Conservation (phyloP, 2,797 vertebrate species). For the Tokudaia tokunoshimensis region DNA sequence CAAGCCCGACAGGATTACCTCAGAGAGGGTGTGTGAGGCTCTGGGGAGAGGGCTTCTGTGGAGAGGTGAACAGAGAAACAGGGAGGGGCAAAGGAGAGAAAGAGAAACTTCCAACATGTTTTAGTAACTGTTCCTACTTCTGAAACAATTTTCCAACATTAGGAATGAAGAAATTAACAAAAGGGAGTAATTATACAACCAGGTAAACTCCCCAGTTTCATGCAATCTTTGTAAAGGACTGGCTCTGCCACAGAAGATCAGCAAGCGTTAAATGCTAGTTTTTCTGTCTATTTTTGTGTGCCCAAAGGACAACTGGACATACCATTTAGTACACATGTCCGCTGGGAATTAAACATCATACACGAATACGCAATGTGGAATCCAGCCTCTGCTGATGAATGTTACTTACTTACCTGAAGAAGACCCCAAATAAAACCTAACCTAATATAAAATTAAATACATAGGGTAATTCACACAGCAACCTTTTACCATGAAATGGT, state of each 20-base stretch:
- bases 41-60: neutral
- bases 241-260: neutral
- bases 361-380: conserved; percentile 13
- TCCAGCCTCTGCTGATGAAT: neutral
- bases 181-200: neutral
- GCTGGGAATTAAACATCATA: conserved; percentile 7
- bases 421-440: conserved; percentile 25
- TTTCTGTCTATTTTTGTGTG: neutral
- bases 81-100: neutral
- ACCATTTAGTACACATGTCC: neutral
- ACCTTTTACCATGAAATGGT: conserved; percentile 32
- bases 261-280: neutral
- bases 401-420: neutral
- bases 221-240: neutral
- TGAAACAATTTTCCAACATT: conserved; percentile 8
- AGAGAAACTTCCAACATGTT: neutral
- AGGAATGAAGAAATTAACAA: conserved; percentile 44
- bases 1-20: neutral
- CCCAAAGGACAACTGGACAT: neutral
- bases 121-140: neutral
- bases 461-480: neutral
- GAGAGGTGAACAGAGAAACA: neutral
- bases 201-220: neutral
- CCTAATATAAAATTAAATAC: neutral
- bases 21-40: neutral